These are phyloP conservation scores for Falco naumanni DNA, from an alignment of 2,797 vertebrate species.

Conservation along the genomic window DNA sequence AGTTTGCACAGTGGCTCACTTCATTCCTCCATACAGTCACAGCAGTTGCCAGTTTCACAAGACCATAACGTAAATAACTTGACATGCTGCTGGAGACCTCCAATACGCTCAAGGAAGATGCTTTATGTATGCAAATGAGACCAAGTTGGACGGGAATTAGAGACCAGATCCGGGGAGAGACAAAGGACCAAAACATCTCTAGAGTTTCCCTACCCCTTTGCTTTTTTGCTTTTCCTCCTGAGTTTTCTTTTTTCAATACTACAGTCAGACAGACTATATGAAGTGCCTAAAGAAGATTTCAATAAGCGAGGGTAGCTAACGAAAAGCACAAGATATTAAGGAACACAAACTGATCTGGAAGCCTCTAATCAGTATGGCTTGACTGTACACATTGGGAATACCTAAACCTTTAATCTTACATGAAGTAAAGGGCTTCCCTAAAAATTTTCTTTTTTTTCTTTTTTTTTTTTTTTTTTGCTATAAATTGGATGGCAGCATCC, in stretches of 20 bases:
- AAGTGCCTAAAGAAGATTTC: neutral
- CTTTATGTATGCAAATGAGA: neutral
- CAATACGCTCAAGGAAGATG: neutral
- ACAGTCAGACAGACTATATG: neutral
- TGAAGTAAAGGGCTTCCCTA: neutral
- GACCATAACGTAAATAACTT: neutral
- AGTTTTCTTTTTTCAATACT: neutral
- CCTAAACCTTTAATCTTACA: neutral
- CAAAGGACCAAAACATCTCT: neutral
- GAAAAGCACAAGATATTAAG: neutral
- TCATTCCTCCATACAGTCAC: neutral
- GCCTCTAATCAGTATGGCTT: neutral
- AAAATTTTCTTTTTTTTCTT: neutral
- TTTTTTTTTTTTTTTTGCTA: neutral
- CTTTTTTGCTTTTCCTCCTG: neutral
- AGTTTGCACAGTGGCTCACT: neutral
- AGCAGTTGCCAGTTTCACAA: neutral
- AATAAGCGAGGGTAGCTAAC: neutral
- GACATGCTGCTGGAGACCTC: neutral
- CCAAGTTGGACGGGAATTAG: neutral
- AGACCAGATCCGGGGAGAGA: neutral
- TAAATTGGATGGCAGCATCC: neutral
- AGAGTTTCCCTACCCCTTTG: neutral
- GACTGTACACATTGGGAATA: neutral
- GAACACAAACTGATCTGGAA: neutral